Base-by-base conservation (phyloP, 2,888 invertebrate species). In the Apamea epomidion region DNA sequence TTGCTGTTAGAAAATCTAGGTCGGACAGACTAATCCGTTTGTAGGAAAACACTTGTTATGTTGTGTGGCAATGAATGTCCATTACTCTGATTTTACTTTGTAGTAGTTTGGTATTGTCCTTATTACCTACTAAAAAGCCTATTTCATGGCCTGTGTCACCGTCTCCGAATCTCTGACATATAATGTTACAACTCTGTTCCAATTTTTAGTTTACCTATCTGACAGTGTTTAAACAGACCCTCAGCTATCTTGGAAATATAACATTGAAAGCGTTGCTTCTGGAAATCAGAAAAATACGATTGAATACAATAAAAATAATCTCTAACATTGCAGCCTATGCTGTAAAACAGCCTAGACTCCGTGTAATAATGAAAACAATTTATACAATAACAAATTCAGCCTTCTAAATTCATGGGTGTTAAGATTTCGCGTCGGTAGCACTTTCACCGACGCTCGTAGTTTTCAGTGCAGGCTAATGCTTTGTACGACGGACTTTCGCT, bases 391-490 rank as follows among this genome's bases (percentile, higher is more conserved):
- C 76, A 76, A 65, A 85, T 87, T 81, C 81, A 72, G 70, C 62
- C 69, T 74, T 84, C 80, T 86, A 88, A 90, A 92, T 91, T 91
- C 88, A 90, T 84, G 82, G 86, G 87, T 83, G 89, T 89, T 89
- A 88, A 90, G 87, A 91, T 91, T 91, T 89, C 87, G 87, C 91
- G 87, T 91, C 91, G 91, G 92, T 91, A 92, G 91, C 91, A 93
- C 92, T 94, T 94, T 93, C 93, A 87, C 92, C 88, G 85, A 89
- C 87, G 89, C 90, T 86, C 91, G 91, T 91, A 92, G 86, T 92
- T 93, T 93, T 92, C 93, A 92, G 92, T 90, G 88, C 91, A 93
- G 92, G 91, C 92, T 91, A 89, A 90, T 90, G 87, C 87, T 88
- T 71, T 79, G 84, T 81, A 89, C 85, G 89, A 91, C 88, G 91